phyloP scores from a whole-genome alignment of 2,113 vertebrate species.

The Pituophis catenifer region DNA sequence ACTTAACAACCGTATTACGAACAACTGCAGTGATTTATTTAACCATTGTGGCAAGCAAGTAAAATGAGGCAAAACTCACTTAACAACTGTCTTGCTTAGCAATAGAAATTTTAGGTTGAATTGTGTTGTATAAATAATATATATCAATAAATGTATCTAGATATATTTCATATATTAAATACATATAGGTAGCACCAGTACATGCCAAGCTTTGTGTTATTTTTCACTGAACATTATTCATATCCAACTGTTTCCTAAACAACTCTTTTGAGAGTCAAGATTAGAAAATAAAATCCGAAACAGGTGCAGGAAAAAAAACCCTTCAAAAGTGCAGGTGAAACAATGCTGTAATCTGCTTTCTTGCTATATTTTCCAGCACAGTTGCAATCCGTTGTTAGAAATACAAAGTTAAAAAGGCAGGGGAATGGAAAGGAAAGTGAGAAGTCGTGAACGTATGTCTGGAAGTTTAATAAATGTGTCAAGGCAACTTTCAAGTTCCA shows the following conservation, averaged over 20 bases:
- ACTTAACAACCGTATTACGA: neutral
- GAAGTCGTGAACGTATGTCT: neutral
- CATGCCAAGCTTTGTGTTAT: neutral
- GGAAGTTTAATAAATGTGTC: neutral
- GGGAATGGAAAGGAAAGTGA: neutral
- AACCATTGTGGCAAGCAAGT: neutral
- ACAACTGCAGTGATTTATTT: neutral
- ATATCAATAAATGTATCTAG: neutral
- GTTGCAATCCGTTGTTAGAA: neutral
- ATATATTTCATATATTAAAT: neutral
- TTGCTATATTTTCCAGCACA: neutral
- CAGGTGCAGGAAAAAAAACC: conserved; percentile 28
- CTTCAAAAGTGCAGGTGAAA: conserved; percentile 7
- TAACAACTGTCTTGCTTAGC: neutral
- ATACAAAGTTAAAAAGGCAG: conserved; percentile 1
- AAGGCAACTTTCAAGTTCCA: neutral
- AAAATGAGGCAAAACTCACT: neutral
- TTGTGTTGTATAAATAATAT: neutral
- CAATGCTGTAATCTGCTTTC: conserved; percentile 13
- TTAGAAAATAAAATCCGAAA: neutral
- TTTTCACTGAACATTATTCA: neutral
- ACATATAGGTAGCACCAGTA: neutral
- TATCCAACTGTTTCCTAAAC: neutral
- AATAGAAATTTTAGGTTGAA: neutral
- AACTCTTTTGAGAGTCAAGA: neutral